phyloP scores from a whole-genome alignment of 2,797 vertebrate genomes.

The Margarornis squamiger region DNA sequence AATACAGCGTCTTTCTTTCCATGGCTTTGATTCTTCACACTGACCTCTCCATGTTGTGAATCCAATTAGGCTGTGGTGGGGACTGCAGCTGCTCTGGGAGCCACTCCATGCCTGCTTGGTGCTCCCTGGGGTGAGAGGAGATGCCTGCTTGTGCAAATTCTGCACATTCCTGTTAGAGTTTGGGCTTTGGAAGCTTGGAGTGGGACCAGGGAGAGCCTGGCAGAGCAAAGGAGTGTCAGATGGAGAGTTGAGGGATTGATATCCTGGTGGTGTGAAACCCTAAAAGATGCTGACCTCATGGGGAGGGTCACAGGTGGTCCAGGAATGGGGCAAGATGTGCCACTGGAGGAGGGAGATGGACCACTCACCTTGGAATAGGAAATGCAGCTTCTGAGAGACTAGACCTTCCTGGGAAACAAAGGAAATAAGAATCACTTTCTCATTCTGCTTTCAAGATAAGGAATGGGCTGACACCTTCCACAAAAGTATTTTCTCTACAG shows the following conservation, averaged over 20 bases:
- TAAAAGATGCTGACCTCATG: background rate
- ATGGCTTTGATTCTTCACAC: conserved; percentile 65
- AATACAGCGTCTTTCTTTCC: conserved; percentile 69
- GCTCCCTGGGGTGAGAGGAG: background rate
- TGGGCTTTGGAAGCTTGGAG: conserved; percentile 43
- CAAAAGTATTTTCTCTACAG: background rate
- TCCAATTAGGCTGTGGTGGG: conserved; percentile 61
- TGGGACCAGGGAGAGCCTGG: background rate
- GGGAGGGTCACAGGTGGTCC: background rate
- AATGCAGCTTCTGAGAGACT: background rate
- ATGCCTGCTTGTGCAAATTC: background rate
- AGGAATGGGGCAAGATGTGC: background rate
- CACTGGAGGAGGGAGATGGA: background rate
- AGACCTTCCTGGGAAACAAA: background rate
- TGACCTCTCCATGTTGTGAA: conserved; percentile 72
- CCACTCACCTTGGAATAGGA: background rate
- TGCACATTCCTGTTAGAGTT: background rate
- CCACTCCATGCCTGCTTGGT: conserved; percentile 31
- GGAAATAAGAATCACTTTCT: background rate
- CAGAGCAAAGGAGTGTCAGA: background rate
- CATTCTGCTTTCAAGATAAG: background rate
- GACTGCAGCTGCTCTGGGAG: conserved; percentile 50
- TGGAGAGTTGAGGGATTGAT: accelerated
- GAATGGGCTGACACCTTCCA: background rate
- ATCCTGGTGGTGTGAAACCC: accelerated